Base-by-base conservation (phyloP, 2,888 invertebrate genomes). In the Resseliella maxima region DNA sequence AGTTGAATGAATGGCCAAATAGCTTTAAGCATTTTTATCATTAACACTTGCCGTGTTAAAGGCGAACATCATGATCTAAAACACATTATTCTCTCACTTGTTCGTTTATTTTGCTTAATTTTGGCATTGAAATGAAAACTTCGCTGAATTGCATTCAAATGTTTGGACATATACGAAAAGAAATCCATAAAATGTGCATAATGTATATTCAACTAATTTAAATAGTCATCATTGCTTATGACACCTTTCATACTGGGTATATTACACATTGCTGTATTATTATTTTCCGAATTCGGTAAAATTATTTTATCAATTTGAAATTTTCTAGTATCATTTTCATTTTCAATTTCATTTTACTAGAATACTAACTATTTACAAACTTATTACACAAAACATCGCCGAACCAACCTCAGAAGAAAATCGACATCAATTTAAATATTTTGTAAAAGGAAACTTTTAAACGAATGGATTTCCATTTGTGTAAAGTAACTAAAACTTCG, bases 11-110 rank as follows among this genome's bases (percentile, higher is more conserved):
- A 81, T 81, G 81, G 36, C 1, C 36, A 81, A 81, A 81, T 81
- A 36, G 81, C 81, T 81, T 81, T 35, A 36, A 81, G 81, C 81
- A 81, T 81, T 81, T 81, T 81, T 81, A 81, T 81, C 81, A 81
- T 81, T 36, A 81, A 81, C 81, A 81, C 81, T 81, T 81, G 35
- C 35, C 81, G 81, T 81, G 81, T 81, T 36, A 21, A 35, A 35
- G 81, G 35, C 64, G 31, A 64, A 64, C 31, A 50, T 15, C 46
- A 50, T 24, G 24, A 59, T n/a, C 27, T 24, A n/a, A 12, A 59
- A 8, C 24, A n/a, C 59, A n/a, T 59, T 27, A 24, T 27, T 24
- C 8, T 50, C 50, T 8, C 50, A 21, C 50, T 50, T 21, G 3
- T 21, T 50, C 50, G 15, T 21, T 50, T 18, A 21, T 27, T 59